These are phyloP conservation scores for Pseudomyrmex cubaensis DNA, from an alignment of 1,140 invertebrate genomes.

Conservation along the genomic window DNA sequence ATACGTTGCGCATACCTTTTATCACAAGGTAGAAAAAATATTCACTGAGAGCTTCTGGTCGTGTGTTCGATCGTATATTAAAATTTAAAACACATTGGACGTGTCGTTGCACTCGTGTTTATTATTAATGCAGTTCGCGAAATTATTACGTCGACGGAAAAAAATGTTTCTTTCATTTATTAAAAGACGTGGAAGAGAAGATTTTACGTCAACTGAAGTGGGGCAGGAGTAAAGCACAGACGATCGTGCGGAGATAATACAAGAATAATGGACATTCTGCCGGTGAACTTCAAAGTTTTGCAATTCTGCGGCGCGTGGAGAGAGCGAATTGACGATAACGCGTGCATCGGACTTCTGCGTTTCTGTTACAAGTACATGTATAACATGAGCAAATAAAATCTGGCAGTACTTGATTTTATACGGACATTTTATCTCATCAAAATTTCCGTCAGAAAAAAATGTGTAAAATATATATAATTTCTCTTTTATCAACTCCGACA, in stretches of 20 bases:
- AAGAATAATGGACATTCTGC: conserved; percentile 23
- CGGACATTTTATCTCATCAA: too few species aligned
- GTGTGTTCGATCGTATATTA: neutral
- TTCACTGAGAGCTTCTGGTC: neutral
- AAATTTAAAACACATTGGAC: neutral
- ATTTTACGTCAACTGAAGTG: neutral
- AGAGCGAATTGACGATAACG: neutral
- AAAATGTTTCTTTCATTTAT: neutral
- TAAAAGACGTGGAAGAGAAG: neutral
- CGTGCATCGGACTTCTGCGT: neutral
- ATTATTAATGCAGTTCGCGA: neutral
- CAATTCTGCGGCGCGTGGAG: conserved; percentile 28
- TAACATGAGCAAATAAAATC: too few species aligned
- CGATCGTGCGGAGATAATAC: neutral
- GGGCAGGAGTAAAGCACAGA: neutral
- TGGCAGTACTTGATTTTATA: too few species aligned
- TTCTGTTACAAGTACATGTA: neutral
- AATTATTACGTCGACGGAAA: neutral
- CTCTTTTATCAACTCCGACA: too few species aligned
- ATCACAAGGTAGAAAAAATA: neutral
- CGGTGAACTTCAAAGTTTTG: conserved; percentile 31
- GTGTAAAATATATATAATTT: too few species aligned
- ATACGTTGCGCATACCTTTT: neutral
- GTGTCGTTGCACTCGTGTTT: neutral
- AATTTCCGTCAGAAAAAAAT: too few species aligned